These are phyloP conservation scores for Sialia sialis DNA, from an alignment of 2,113 vertebrate species.

Conservation along the genomic window DNA sequence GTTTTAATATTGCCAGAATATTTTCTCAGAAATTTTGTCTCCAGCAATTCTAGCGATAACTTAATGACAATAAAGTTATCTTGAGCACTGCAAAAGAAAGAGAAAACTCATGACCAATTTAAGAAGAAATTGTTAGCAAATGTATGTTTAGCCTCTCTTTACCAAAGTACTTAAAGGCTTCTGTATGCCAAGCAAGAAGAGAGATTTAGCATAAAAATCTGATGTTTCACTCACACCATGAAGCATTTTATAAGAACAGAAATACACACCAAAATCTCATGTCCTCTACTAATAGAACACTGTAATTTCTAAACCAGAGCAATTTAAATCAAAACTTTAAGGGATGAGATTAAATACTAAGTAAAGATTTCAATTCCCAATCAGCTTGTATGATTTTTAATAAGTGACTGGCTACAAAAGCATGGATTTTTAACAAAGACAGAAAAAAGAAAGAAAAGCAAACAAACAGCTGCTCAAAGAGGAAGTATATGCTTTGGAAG, in stretches of 20 bases:
- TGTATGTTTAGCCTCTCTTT: background rate
- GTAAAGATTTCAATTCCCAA: background rate
- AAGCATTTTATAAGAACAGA: background rate
- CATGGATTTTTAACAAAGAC: background rate
- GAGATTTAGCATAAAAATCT: background rate
- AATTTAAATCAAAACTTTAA: background rate
- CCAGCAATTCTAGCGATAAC: background rate
- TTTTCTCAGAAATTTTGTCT: background rate
- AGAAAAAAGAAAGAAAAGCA: background rate
- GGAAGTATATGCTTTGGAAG: background rate
- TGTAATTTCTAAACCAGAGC: background rate
- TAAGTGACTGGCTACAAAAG: background rate
- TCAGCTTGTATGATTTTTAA: background rate
- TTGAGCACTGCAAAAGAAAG: background rate
- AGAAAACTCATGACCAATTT: background rate
- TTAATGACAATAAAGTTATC: background rate
- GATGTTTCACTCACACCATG: background rate
- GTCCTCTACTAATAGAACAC: background rate
- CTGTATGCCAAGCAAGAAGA: background rate
- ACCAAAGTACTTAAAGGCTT: background rate
- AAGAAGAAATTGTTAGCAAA: background rate
- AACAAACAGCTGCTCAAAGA: background rate
- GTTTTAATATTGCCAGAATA: background rate
- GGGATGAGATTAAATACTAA: background rate
- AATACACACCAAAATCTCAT: background rate